Conservation (phyloP, 1,140 invertebrate genomes). For the Theocolax elegans region DNA sequence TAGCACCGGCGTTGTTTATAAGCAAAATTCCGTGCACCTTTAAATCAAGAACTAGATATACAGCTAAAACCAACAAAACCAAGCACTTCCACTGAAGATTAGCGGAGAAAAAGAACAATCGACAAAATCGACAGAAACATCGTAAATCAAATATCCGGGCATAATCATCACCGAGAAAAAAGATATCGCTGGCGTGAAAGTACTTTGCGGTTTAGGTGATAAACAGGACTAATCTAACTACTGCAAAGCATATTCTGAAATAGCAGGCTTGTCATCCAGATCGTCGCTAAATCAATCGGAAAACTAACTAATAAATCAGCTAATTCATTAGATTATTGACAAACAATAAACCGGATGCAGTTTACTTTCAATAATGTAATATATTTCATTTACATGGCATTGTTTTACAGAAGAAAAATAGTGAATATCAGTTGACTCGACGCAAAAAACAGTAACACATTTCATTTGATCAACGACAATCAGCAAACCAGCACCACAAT, state of each 20-base stretch:
- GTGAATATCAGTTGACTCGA: background rate
- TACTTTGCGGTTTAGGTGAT: slow-evolving; percentile 2
- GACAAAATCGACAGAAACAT: background rate
- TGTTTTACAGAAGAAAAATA: slow-evolving; percentile 30
- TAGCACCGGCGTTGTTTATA: background rate
- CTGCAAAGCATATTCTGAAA: slow-evolving; percentile 1
- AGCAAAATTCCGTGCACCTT: background rate
- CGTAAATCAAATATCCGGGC: background rate
- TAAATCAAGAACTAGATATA: background rate
- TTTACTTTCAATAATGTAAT: background rate
- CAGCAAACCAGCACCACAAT: background rate
- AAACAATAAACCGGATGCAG: background rate
- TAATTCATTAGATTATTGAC: background rate
- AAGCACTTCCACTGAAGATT: background rate
- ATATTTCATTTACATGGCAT: background rate
- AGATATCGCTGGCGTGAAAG: background rate
- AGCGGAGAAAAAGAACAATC: slow-evolving; percentile 14
- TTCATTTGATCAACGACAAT: slow-evolving; percentile 4
- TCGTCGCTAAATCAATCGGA: background rate
- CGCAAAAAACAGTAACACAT: background rate
- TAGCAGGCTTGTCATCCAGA: slow-evolving; percentile 8
- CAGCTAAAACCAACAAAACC: too few species aligned
- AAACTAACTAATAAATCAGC: background rate
- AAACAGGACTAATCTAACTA: background rate
- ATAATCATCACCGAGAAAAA: background rate